Percentiles rank a stretch among this genome's conserved stretches.
Evolutionary conservation across 2,888 invertebrate species (phyloP).

Genomic region (Melipona bicolor): DNA sequence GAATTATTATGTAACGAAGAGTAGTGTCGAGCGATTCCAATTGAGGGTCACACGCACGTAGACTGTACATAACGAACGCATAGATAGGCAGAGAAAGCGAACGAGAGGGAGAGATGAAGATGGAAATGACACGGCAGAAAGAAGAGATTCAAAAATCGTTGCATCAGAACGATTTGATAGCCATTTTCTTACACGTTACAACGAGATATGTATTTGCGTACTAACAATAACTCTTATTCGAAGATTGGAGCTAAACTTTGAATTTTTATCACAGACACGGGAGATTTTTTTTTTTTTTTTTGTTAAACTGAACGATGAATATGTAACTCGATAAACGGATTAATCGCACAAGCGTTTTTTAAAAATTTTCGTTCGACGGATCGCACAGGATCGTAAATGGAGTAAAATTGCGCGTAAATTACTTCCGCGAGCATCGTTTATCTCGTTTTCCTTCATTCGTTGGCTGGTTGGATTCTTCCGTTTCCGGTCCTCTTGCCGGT

Average conservation of each 20-base stretch:
- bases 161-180: background rate
- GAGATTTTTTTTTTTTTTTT: no score
- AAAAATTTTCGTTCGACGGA: background rate
- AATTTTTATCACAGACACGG: no score
- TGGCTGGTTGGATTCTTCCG: background rate
- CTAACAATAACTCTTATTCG: no score
- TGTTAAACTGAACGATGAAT: no score
- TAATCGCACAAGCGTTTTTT: background rate
- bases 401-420: background rate
- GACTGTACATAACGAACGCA: constrained; percentile 7
- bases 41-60: constrained; percentile 47
- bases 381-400: background rate
- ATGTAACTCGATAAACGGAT: background rate
- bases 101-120: background rate
- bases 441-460: background rate
- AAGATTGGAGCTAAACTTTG: no score
- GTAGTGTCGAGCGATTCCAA: constrained; percentile 57
- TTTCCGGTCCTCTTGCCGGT: background rate
- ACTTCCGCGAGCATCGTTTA: background rate
- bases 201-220: no score
- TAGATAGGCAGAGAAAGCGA: constrained; percentile 17
- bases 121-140: background rate
- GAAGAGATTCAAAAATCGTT: constrained; percentile 23
- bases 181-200: no score
- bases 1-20: constrained; percentile 65